A percentile compares a stretch with the other conserved stretches of the same genome.
phyloP scores from a whole-genome alignment of 2,888 invertebrate species.

The Ophion costatus region DNA sequence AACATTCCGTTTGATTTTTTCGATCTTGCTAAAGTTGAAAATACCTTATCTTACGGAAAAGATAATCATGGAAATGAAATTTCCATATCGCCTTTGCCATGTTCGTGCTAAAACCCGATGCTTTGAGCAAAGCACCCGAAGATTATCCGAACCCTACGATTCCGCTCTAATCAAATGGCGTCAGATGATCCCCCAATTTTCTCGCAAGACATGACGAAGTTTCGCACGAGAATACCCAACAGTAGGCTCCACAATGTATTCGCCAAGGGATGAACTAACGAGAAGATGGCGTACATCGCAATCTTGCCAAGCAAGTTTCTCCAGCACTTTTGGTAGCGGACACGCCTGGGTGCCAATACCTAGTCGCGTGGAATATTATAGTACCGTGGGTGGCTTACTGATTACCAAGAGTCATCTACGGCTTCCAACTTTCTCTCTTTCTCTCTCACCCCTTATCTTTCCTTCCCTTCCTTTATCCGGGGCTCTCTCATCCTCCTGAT shows the following conservation, averaged over 20 bases:
- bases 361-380: slow-evolving; percentile 33
- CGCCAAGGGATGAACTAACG: slow-evolving; percentile 17
- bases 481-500: slow-evolving; percentile 58
- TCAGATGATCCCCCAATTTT: slow-evolving; percentile 25
- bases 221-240: background rate
- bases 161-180: background rate
- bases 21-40: no score
- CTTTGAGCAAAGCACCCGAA: no score
- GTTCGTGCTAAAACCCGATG: no score
- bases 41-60: no score
- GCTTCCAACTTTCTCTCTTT: background rate
- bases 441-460: slow-evolving; percentile 15
- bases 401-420: slow-evolving; percentile 37
- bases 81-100: no score
- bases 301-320: slow-evolving; percentile 27
- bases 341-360: background rate
- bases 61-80: no score
- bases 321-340: slow-evolving; percentile 25
- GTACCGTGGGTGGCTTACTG: slow-evolving; percentile 27
- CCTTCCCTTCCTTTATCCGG: slow-evolving; percentile 30
- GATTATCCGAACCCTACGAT: no score
- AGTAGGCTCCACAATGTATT: slow-evolving; percentile 14
- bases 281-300: slow-evolving; percentile 14
- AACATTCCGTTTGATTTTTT: no score
- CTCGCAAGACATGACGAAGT: slow-evolving; percentile 8